These are phyloP conservation scores for Gavia stellata DNA, from an alignment of 2,113 vertebrate species.

Conservation along the genomic window DNA sequence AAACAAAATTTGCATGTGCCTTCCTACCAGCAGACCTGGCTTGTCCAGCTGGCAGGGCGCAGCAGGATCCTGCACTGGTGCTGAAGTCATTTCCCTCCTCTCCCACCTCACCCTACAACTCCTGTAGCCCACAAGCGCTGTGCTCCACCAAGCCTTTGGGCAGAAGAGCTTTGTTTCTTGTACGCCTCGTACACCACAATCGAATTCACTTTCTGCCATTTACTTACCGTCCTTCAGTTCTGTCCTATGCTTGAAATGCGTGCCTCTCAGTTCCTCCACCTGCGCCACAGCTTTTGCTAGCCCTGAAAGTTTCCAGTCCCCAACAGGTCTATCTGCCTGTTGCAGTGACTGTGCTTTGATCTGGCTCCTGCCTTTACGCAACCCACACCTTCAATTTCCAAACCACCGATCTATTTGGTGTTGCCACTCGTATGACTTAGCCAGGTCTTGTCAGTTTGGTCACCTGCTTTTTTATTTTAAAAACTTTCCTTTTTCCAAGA, in stretches of 20 bases:
- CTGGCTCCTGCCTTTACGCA: background rate
- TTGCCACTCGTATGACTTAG: background rate
- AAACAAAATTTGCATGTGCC: background rate
- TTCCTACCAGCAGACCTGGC: background rate
- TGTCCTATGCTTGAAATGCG: accelerated
- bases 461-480: background rate
- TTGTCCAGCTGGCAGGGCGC: background rate
- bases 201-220: background rate
- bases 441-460: accelerated
- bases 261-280: too few species aligned
- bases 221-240: background rate
- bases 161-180: background rate
- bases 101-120: background rate
- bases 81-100: background rate
- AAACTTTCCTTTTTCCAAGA: background rate
- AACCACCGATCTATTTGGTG: background rate
- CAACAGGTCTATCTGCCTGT: background rate
- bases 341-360: background rate
- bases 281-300: background rate
- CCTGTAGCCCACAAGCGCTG: background rate
- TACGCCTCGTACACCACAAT: accelerated
- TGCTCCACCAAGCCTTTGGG: accelerated
- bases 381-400: background rate
- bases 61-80: background rate
- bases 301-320: background rate